Conservation (phyloP, 2,888 invertebrate genomes). For the Heliconius ethilla region DNA sequence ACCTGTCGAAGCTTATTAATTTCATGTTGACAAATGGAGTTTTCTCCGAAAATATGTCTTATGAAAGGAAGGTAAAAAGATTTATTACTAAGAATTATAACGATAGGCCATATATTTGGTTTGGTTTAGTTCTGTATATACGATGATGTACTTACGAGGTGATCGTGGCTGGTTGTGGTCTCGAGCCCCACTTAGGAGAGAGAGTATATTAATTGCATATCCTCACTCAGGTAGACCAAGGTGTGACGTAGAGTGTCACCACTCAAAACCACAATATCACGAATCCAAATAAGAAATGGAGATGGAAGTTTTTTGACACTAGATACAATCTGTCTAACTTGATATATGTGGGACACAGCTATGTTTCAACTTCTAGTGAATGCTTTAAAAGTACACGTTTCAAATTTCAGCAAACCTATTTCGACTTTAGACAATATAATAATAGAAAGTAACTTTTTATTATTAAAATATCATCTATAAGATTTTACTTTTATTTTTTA, state of each 20-base stretch:
- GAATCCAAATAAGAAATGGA: background rate
- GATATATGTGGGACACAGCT: too few species aligned
- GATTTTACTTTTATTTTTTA: constrained; percentile 1
- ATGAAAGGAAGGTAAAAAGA: background rate
- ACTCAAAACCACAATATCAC: background rate
- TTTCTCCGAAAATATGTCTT: background rate
- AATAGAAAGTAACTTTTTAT: background rate
- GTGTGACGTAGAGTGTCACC: background rate
- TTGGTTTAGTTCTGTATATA: too few species aligned
- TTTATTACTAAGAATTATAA: background rate
- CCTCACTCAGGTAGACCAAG: background rate
- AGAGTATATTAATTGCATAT: background rate
- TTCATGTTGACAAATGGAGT: constrained; percentile 1
- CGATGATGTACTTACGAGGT: background rate
- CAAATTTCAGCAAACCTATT: background rate
- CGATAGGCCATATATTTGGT: background rate
- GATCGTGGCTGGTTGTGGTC: background rate
- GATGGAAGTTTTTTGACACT: background rate
- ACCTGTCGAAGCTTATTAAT: constrained; percentile 13
- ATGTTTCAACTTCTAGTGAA: background rate
- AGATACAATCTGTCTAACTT: too few species aligned
- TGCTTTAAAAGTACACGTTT: background rate
- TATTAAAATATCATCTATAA: background rate
- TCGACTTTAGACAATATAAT: background rate
- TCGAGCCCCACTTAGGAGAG: background rate